Evolutionary conservation across 2,797 vertebrate species (phyloP).

Genomic region (Falco columbarius): DNA sequence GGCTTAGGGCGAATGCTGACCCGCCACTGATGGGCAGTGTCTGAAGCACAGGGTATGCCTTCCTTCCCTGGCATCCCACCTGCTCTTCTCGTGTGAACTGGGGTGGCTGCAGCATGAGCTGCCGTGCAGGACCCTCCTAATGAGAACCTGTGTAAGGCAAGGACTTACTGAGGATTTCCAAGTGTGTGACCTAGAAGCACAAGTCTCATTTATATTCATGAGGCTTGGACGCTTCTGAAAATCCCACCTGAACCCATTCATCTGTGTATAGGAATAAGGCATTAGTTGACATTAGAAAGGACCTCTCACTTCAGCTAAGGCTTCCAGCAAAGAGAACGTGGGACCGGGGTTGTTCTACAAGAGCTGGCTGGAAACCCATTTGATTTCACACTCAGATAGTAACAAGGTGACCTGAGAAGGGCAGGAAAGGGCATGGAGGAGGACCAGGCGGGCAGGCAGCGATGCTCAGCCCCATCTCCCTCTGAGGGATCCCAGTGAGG

Average conservation of each 20-base stretch:
- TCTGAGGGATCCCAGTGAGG: background rate
- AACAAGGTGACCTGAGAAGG: background rate
- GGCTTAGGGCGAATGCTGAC: background rate
- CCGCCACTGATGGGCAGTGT: fast-evolving
- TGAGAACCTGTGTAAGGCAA: background rate
- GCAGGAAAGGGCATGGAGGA: background rate
- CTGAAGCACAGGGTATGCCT: background rate
- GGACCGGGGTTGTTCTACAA: background rate
- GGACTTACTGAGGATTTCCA: background rate
- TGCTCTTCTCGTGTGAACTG: background rate
- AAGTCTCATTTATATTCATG: background rate
- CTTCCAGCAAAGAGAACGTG: background rate
- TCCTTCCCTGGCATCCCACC: background rate
- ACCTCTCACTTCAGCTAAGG: background rate
- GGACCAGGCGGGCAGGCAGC: fast-evolving
- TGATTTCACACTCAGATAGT: background rate
- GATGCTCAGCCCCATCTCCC: background rate
- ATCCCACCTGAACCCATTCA: background rate
- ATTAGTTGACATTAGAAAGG: background rate
- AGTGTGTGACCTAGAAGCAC: background rate
- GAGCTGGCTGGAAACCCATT: background rate
- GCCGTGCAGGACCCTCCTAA: background rate
- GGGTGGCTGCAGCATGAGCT: background rate
- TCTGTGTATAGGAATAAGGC: background rate
- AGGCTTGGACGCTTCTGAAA: background rate